These are phyloP conservation scores for Congeria kusceri DNA, from an alignment of 2,888 invertebrate species.

Conservation along the genomic window DNA sequence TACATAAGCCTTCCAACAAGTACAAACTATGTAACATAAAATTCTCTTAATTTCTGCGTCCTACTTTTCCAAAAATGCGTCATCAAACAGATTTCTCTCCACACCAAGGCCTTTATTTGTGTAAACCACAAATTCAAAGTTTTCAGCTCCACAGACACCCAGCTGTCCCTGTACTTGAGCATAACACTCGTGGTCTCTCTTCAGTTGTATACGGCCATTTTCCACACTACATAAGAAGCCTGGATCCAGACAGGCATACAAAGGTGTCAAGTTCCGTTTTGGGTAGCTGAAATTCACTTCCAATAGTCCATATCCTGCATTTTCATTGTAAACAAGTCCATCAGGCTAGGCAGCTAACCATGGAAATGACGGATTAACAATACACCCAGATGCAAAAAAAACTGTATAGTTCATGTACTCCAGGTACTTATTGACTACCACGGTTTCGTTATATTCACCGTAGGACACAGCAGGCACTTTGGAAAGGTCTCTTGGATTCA, in stretches of 20 bases:
- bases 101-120: slow-evolving; percentile 35
- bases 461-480: slow-evolving; percentile 7
- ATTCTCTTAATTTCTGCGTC: neutral
- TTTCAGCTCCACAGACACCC: slow-evolving; percentile 27
- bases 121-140: slow-evolving; percentile 46
- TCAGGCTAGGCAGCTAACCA: slow-evolving; percentile 55
- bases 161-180: slow-evolving; percentile 50
- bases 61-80: neutral
- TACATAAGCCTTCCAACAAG: neutral
- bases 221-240: neutral
- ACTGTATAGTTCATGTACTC: slow-evolving; percentile 1
- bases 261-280: slow-evolving; percentile 28
- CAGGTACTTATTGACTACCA: neutral
- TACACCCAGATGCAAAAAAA: slow-evolving; percentile 42
- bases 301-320: slow-evolving; percentile 36
- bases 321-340: slow-evolving; percentile 33
- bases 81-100: slow-evolving; percentile 26
- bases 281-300: slow-evolving; percentile 57
- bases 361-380: slow-evolving; percentile 38
- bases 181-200: slow-evolving; percentile 40
- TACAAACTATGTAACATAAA: slow-evolving; percentile 3
- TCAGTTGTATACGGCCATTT: slow-evolving; percentile 12
- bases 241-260: slow-evolving; percentile 27
- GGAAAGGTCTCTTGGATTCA: neutral
- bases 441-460: slow-evolving; percentile 1